These are phyloP conservation scores for Limnephilus rhombicus DNA, from an alignment of 2,888 invertebrate species.

Conservation along the genomic window DNA sequence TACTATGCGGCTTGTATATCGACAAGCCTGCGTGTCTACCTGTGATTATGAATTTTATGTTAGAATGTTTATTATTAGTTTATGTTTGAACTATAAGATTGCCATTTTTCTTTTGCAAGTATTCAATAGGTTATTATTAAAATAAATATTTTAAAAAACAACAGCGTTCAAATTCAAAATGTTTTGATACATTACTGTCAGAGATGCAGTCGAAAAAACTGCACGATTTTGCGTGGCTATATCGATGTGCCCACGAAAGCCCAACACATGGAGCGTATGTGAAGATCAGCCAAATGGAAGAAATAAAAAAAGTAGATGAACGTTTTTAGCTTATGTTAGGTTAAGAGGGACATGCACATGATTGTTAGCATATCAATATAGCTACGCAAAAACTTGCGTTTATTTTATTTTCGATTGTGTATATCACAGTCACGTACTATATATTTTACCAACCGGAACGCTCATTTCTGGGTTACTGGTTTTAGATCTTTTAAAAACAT, in stretches of 20 bases:
- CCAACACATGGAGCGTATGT: not conserved
- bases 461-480: not conserved
- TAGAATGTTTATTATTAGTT: constrained; percentile 30
- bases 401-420: not conserved
- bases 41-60: constrained; percentile 46
- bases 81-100: constrained; percentile 36
- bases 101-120: constrained; percentile 39
- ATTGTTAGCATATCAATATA: not conserved
- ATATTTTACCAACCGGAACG: not conserved
- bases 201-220: not conserved
- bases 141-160: not conserved
- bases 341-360: not conserved
- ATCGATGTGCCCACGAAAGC: not conserved
- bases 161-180: not conserved
- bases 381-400: too few species aligned
- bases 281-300: not conserved
- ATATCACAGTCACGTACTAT: not conserved
- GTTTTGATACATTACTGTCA: not conserved
- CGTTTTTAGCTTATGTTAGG: too few species aligned
- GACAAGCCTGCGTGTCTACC: constrained; percentile 35
- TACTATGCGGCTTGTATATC: constrained; percentile 20
- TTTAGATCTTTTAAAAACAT: not conserved
- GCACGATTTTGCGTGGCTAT: not conserved
- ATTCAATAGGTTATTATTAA: constrained; percentile 24
- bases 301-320: too few species aligned